Evolutionary conservation across 2,797 vertebrate species (phyloP).

Genomic region (Gobio occitaniae): DNA sequence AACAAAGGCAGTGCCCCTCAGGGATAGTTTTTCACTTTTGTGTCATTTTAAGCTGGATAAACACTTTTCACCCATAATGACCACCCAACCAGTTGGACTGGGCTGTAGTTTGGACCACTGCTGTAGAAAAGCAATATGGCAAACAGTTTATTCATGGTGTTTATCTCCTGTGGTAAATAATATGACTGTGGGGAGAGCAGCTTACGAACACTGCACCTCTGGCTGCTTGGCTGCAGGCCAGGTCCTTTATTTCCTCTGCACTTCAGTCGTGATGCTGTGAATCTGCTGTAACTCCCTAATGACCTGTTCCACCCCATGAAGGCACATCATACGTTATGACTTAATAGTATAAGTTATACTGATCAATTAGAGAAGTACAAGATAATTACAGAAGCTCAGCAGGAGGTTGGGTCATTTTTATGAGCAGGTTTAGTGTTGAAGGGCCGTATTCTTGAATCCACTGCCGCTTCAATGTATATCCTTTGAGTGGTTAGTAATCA

Average conservation of each 20-base stretch:
- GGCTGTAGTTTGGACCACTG: slow-evolving; percentile 32
- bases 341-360: slow-evolving; percentile 7
- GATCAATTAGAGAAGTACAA: slow-evolving; percentile 59
- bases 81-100: slow-evolving; percentile 13
- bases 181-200: slow-evolving; percentile 50
- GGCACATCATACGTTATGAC: slow-evolving; percentile 60
- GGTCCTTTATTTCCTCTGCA: slow-evolving; percentile 13
- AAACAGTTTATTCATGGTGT: slow-evolving; percentile 61
- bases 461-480: no score
- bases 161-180: slow-evolving; percentile 50
- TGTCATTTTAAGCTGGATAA: slow-evolving; percentile 27
- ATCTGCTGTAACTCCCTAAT: slow-evolving; percentile 48
- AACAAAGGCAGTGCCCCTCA: not conserved
- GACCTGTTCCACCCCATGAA: slow-evolving; percentile 50
- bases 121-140: slow-evolving; percentile 51
- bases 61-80: slow-evolving; percentile 49
- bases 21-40: not conserved
- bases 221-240: slow-evolving; percentile 47
- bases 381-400: slow-evolving; percentile 60
- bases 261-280: slow-evolving; percentile 59
- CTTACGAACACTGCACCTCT: slow-evolving; percentile 55
- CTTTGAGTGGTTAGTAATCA: no score
- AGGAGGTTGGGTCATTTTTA: slow-evolving; percentile 53
- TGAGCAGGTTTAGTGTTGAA: slow-evolving; percentile 6
- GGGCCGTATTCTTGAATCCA: no score